Conservation (phyloP, 2,797 vertebrate genomes). For the Psittacula derbiana region DNA sequence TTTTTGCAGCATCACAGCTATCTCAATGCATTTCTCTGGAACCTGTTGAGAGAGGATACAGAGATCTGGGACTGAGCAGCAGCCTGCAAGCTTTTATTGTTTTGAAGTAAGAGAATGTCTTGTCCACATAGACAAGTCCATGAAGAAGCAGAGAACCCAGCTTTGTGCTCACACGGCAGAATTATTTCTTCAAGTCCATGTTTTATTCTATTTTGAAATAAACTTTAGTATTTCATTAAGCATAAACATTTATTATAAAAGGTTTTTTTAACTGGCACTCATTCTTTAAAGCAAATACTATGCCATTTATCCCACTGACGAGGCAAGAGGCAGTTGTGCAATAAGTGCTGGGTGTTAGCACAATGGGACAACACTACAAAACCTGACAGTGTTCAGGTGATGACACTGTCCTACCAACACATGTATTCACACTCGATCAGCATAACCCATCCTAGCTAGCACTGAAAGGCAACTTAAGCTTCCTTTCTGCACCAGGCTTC, state of each 20-base stretch:
- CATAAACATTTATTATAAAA: background rate
- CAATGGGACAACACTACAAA: background rate
- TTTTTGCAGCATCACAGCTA: conserved; percentile 84
- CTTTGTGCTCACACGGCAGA: background rate
- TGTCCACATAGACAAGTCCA: background rate
- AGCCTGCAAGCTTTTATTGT: rapidly evolving
- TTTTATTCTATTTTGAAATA: background rate
- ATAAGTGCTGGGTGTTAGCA: background rate
- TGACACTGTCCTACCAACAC: background rate
- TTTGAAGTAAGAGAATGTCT: background rate
- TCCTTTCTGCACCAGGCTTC: background rate
- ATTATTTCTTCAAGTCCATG: background rate
- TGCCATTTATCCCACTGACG: background rate
- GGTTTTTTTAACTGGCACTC: background rate
- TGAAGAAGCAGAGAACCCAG: background rate
- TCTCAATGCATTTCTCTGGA: conserved; percentile 79
- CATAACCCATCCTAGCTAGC: background rate
- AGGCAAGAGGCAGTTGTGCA: background rate
- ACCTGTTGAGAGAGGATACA: conserved; percentile 75
- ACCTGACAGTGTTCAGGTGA: background rate
- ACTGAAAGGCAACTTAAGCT: background rate
- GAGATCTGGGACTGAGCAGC: background rate
- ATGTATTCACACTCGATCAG: background rate
- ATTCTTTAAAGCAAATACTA: background rate
- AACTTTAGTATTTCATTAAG: background rate